A percentile compares a stretch with the other conserved stretches of the same genome.
These are phyloP conservation scores for Semaprochilodus insignis DNA, from an alignment of 2,797 vertebrate genomes.

Conservation along the genomic window DNA sequence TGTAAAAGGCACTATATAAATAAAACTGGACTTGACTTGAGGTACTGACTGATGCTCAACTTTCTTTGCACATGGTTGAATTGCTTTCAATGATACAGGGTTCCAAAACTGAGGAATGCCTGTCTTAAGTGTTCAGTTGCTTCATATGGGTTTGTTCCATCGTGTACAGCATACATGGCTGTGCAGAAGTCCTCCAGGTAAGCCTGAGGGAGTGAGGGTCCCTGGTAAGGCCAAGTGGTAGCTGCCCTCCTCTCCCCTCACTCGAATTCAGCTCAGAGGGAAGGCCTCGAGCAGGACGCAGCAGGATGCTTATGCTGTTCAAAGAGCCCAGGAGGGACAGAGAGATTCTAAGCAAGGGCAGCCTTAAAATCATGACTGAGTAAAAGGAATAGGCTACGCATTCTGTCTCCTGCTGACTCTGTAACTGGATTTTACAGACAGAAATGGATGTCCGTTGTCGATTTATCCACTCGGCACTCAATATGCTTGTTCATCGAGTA, in stretches of 20 bases:
- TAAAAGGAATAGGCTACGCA: conserved; percentile 9
- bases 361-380: background rate
- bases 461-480: background rate
- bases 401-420: background rate
- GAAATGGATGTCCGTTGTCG: background rate
- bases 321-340: conserved; percentile 20
- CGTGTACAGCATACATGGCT: background rate
- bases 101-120: background rate
- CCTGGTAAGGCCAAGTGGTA: conserved; percentile 4
- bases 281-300: background rate
- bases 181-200: background rate
- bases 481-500: background rate
- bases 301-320: background rate
- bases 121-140: background rate
- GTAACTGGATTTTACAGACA: conserved; percentile 13
- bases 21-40: too few species aligned
- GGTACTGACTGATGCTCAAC: too few species aligned
- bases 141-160: background rate
- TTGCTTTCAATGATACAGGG: too few species aligned
- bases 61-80: too few species aligned
- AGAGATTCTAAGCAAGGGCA: conserved; percentile 2
- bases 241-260: background rate
- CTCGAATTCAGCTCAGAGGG: background rate
- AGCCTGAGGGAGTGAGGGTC: conserved; percentile 14
- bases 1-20: too few species aligned